These are phyloP conservation scores for Drosophila lacertosa DNA, from an alignment of 1,140 invertebrate species.

Conservation along the genomic window DNA sequence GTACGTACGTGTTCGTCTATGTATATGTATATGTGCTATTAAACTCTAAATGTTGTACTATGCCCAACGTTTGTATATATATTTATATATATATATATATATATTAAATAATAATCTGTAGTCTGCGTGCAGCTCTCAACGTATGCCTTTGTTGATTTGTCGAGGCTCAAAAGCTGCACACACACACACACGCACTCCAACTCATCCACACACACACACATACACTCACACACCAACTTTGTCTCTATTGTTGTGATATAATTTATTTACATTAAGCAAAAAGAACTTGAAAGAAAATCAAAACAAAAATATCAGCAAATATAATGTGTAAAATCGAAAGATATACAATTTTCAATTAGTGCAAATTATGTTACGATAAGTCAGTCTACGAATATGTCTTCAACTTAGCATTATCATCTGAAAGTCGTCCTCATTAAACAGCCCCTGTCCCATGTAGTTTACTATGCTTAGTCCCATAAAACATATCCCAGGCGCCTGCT, in stretches of 20 bases:
- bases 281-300: slow-evolving; percentile 28
- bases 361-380: slow-evolving; percentile 64
- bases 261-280: slow-evolving; percentile 72
- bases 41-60: slow-evolving; percentile 23
- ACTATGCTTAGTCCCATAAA: slow-evolving; percentile 48
- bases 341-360: slow-evolving; percentile 68
- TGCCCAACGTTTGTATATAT: slow-evolving; percentile 42
- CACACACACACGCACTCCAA: slow-evolving; percentile 39
- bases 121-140: slow-evolving; percentile 25
- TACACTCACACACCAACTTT: slow-evolving; percentile 58
- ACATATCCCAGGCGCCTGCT: slow-evolving; percentile 65
- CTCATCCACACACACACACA: slow-evolving; percentile 33
- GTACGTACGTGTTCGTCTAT: slow-evolving; percentile 11
- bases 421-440: background rate
- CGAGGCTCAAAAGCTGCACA: slow-evolving; percentile 17
- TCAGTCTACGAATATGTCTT: slow-evolving; percentile 48
- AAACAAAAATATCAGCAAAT: slow-evolving; percentile 40
- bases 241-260: slow-evolving; percentile 81
- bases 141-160: slow-evolving; percentile 37
- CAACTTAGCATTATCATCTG: slow-evolving; percentile 30
- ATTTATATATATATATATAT: slow-evolving; percentile 17
- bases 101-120: slow-evolving; percentile 5
- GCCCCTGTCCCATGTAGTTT: slow-evolving; percentile 17
- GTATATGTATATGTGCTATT: slow-evolving; percentile 30
- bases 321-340: slow-evolving; percentile 42